Evolutionary conservation across 64 coral and sea anemone genomes (phyloP).

Genomic region (Anthopleura sola): DNA sequence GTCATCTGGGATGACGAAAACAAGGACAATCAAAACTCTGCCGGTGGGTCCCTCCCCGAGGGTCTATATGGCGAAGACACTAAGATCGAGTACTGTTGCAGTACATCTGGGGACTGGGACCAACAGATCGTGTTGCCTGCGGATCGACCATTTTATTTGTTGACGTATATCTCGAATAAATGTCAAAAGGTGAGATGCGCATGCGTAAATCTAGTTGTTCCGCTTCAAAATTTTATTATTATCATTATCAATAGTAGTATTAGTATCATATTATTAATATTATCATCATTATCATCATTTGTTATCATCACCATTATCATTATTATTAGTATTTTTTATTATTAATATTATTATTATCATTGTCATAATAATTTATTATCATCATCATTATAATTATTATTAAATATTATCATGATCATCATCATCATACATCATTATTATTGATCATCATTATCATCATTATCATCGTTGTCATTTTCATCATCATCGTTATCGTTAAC

Average conservation of each 20-base stretch:
- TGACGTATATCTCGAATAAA: constrained; percentile 62
- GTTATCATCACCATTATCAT: too few relatives aligned
- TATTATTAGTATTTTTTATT: too few relatives aligned
- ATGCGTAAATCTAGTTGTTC: background rate
- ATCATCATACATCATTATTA: too few relatives aligned
- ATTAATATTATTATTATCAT: too few relatives aligned
- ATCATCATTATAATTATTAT: too few relatives aligned
- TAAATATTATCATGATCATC: too few relatives aligned
- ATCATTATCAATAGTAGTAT: background rate
- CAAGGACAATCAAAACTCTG: constrained; percentile 83
- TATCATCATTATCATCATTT: too few relatives aligned
- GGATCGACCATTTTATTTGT: constrained; percentile 79
- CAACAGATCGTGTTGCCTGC: constrained; percentile 59
- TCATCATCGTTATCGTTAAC: background rate
- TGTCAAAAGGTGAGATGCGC: constrained; percentile 81
- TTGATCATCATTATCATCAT: background rate
- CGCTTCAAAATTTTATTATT: background rate
- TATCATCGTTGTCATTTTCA: background rate
- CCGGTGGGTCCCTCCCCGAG: constrained; percentile 66
- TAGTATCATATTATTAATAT: too few relatives aligned
- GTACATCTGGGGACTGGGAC: constrained; percentile 58
- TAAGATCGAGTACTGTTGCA: constrained; percentile 93
- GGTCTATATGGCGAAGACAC: constrained; percentile 84
- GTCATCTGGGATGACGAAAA: constrained; percentile 99
- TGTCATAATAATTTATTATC: too few relatives aligned